Conservation (phyloP, 2,888 invertebrate species). For the Tetranychus truncatus region DNA sequence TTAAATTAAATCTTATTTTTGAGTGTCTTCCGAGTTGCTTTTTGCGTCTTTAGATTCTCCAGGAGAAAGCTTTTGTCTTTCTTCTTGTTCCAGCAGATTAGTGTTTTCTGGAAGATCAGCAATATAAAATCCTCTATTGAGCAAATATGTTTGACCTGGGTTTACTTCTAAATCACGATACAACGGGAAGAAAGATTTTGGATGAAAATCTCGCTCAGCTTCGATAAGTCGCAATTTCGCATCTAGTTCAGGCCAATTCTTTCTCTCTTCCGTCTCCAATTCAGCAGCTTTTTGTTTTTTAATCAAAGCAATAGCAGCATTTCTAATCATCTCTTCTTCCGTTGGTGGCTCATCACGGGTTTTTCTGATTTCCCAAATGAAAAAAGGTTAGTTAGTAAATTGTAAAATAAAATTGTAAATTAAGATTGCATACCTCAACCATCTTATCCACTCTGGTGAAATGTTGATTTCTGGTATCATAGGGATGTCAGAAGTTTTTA, state of each 20-base stretch:
- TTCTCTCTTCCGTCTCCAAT: not conserved
- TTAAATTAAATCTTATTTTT: no score
- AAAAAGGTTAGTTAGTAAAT: not conserved
- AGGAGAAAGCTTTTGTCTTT: no score
- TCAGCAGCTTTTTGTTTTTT: not conserved
- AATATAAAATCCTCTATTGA: not conserved
- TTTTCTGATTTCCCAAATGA: not conserved
- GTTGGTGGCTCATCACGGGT: slow-evolving; percentile 4
- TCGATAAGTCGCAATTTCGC: not conserved
- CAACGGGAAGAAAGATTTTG: not conserved
- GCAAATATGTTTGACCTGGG: not conserved
- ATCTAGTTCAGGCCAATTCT: slow-evolving; percentile 9
- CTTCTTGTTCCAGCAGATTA: not conserved
- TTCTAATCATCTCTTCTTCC: not conserved
- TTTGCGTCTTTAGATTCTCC: no score
- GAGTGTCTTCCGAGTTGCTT: no score
- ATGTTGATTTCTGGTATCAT: not conserved
- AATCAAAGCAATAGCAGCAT: not conserved
- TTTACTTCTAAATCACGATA: not conserved
- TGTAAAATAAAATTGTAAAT: not conserved
- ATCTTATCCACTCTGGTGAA: not conserved
- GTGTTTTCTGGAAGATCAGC: not conserved
- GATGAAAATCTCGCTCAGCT: not conserved
- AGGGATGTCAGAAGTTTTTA: not conserved
- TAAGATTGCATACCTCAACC: not conserved